These are phyloP conservation scores for Carlito syrichta DNA, from an alignment of 2,113 vertebrate genomes.

Conservation along the genomic window DNA sequence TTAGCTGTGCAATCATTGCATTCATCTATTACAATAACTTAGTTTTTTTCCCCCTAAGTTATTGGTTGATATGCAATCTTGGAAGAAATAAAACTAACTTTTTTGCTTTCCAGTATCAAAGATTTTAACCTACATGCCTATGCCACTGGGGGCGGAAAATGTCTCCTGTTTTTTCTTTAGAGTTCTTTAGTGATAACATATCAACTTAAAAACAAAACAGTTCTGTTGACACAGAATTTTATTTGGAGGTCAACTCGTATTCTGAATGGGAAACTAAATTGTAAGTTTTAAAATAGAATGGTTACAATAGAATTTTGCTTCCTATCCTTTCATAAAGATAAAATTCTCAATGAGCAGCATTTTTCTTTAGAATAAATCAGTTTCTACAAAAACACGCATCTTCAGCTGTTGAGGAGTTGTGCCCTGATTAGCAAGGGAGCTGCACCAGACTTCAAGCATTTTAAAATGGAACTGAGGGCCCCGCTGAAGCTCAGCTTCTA, in stretches of 20 bases:
- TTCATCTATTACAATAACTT: background rate
- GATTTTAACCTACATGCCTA: background rate
- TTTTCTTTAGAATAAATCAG: conserved; percentile 39
- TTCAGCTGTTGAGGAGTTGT: conserved; percentile 36
- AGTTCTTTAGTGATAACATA: conserved; percentile 16
- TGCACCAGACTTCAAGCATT: background rate
- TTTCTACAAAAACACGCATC: conserved; percentile 34
- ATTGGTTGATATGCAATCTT: background rate
- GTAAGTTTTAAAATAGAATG: background rate
- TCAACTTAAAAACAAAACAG: conserved; percentile 9
- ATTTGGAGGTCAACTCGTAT: conserved; percentile 25
- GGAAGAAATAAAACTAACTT: background rate
- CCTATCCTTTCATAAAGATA: conserved; percentile 26
- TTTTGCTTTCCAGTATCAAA: background rate
- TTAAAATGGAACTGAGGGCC: conserved; percentile 28
- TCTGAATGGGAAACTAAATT: conserved; percentile 38
- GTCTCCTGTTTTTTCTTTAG: background rate
- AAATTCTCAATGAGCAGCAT: conserved; percentile 57
- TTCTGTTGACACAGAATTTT: conserved; percentile 22
- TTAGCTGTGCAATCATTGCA: conserved; percentile 1
- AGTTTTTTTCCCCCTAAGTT: background rate
- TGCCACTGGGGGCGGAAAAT: background rate
- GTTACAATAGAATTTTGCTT: conserved; percentile 41
- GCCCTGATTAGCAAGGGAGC: conserved; percentile 53
- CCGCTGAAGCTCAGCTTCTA: conserved; percentile 32